phyloP scores from a whole-genome alignment of 2,113 vertebrate genomes.

The Eublepharis macularius region DNA sequence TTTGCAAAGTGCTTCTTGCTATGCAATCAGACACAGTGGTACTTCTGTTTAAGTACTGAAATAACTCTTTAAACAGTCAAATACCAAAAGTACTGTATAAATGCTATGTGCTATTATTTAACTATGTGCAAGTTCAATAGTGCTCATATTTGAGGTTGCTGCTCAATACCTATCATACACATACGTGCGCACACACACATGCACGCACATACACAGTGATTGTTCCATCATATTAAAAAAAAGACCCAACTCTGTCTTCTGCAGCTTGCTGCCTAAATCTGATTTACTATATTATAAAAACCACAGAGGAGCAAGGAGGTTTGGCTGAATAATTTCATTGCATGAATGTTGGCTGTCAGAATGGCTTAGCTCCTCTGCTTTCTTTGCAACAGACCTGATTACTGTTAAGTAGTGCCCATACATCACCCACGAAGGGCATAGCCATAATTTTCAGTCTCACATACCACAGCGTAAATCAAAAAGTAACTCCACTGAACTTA shows the following conservation, averaged over 20 bases:
- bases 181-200: neutral
- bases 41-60: no score
- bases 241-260: slow-evolving; percentile 60
- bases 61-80: no score
- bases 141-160: neutral
- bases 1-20: no score
- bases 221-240: slow-evolving; percentile 62
- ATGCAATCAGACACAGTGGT: no score
- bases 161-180: neutral
- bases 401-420: slow-evolving; percentile 37
- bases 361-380: slow-evolving; percentile 33
- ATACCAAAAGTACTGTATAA: no score
- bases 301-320: slow-evolving; percentile 45
- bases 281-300: slow-evolving; percentile 55
- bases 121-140: neutral
- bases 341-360: slow-evolving; percentile 42
- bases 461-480: slow-evolving; percentile 8
- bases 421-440: slow-evolving; percentile 29
- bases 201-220: neutral
- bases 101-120: no score
- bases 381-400: slow-evolving; percentile 25
- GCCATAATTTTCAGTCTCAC: neutral
- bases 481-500: slow-evolving; percentile 32
- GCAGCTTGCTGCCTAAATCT: slow-evolving; percentile 50
- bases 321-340: slow-evolving; percentile 61